A percentile compares a stretch with the other conserved stretches of the same genome.
phyloP scores from a whole-genome alignment of 2,797 vertebrate species.

The Hemibagrus guttatus region DNA sequence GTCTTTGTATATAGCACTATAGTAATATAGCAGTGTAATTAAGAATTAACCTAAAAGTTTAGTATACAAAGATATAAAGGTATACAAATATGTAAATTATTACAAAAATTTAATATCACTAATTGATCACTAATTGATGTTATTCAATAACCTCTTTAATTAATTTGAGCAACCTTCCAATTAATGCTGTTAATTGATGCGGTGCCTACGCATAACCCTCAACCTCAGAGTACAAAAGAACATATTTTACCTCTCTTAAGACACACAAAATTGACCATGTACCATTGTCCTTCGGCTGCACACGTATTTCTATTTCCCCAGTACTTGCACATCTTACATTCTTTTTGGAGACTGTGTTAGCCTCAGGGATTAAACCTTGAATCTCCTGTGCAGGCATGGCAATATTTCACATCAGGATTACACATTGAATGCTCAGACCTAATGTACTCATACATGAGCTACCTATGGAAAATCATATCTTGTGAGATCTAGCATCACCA shows the following conservation, averaged over 20 bases:
- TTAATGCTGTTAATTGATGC: not conserved
- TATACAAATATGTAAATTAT: too few relatives aligned
- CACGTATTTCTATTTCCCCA: not conserved
- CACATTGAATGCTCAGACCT: not conserved
- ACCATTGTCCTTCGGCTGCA: not conserved
- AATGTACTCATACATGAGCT: not conserved
- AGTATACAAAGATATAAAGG: too few relatives aligned
- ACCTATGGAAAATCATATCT: not conserved
- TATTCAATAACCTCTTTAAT: not conserved
- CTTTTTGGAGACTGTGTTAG: not conserved
- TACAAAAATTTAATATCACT: too few relatives aligned
- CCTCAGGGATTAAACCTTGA: not conserved
- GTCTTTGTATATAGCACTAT: too few relatives aligned
- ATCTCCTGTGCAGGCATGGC: not conserved
- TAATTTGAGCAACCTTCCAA: not conserved
- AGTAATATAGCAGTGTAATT: too few relatives aligned
- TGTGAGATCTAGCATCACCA: not conserved
- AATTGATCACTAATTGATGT: too few relatives aligned
- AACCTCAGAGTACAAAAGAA: not conserved
- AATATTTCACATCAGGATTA: not conserved
- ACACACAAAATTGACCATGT: not conserved
- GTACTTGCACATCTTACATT: not conserved
- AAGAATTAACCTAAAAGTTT: too few relatives aligned
- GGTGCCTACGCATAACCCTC: not conserved
- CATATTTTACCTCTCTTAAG: not conserved